These are phyloP conservation scores for Chlamydotis undulata DNA, from an alignment of 2,113 vertebrate genomes.

Conservation along the genomic window DNA sequence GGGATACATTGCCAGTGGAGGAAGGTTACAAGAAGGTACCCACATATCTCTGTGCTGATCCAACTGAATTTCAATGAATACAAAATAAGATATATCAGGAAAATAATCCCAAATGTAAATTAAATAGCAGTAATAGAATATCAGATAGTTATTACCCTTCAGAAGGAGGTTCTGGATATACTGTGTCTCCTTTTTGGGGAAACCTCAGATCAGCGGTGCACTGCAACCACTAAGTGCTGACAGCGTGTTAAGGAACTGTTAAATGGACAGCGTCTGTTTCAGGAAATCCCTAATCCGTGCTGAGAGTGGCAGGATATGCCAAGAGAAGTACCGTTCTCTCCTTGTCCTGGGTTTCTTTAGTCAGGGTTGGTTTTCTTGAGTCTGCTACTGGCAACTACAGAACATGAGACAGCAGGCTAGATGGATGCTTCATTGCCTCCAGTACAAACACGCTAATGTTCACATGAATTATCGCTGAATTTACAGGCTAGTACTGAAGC, in stretches of 20 bases:
- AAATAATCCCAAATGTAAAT: neutral
- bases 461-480: neutral
- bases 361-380: neutral
- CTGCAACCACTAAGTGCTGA: neutral
- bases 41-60: neutral
- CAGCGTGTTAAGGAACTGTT: neutral
- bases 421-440: neutral
- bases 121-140: neutral
- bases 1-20: neutral
- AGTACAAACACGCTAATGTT: neutral
- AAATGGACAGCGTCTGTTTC: neutral
- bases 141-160: neutral
- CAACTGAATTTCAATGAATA: neutral
- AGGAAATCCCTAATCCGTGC: neutral
- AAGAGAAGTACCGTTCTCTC: neutral
- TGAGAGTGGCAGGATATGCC: neutral
- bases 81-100: neutral
- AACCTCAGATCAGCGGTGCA: neutral
- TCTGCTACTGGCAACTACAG: neutral
- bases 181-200: neutral
- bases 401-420: rapidly evolving
- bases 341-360: neutral
- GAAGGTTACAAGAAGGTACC: neutral
- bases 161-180: neutral
- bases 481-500: neutral